Percentiles rank a stretch among this genome's conserved stretches.
Conservation (phyloP, 2,797 vertebrate genomes). For the Parauchenoglanis punctatus region DNA sequence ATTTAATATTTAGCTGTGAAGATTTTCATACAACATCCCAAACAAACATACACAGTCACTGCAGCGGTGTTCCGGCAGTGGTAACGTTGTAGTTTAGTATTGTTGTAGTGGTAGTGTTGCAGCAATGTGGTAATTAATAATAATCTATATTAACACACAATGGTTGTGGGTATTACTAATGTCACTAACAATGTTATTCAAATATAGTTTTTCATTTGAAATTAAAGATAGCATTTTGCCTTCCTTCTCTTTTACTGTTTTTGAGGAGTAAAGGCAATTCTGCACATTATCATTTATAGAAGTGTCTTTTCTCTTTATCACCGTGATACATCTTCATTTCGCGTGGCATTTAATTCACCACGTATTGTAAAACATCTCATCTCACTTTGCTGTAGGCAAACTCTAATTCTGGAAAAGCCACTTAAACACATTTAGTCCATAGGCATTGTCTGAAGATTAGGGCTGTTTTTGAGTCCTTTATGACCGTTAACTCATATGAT, state of each 20-base stretch:
- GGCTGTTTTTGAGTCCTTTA: background rate
- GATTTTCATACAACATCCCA: background rate
- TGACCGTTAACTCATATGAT: background rate
- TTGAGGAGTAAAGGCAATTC: background rate
- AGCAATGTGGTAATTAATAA: background rate
- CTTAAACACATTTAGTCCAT: constrained; percentile 1
- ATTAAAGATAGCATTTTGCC: background rate
- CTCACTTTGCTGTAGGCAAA: constrained; percentile 15
- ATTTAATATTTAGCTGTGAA: background rate
- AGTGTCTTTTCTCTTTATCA: constrained; percentile 20
- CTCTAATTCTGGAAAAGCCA: background rate
- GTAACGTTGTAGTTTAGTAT: too few relatives aligned
- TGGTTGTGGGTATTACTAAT: background rate
- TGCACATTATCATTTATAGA: constrained; percentile 22
- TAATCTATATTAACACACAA: background rate
- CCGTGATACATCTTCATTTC: constrained; percentile 33
- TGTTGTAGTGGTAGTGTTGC: too few relatives aligned
- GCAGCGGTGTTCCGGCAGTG: background rate
- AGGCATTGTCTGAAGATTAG: constrained; percentile 12
- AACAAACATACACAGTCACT: background rate
- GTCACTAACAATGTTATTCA: background rate
- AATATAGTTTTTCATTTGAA: background rate
- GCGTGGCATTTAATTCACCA: constrained; percentile 11
- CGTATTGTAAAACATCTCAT: constrained; percentile 32
- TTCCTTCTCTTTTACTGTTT: background rate